Conservation (phyloP, 2,888 invertebrate genomes). For the Eudemis profundana region DNA sequence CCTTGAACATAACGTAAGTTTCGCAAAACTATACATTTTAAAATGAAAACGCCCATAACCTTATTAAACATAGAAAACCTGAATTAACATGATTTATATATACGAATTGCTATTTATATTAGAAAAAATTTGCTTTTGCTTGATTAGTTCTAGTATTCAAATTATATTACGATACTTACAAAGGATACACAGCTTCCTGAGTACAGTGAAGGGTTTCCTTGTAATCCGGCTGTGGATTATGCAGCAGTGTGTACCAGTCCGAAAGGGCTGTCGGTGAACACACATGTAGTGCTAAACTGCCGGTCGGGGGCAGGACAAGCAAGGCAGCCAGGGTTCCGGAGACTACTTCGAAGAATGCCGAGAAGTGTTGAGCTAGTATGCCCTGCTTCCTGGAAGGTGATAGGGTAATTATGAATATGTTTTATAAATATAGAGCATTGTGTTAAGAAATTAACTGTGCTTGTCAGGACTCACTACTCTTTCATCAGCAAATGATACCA, state of each 20-base stretch:
- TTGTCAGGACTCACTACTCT: too few relatives aligned
- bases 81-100: too few relatives aligned
- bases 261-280: slow-evolving; percentile 92
- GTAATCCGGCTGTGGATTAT: slow-evolving; percentile 97
- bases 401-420: not conserved
- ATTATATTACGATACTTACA: slow-evolving; percentile 88
- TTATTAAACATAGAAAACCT: too few relatives aligned
- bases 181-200: slow-evolving; percentile 98
- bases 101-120: too few relatives aligned
- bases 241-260: slow-evolving; percentile 98
- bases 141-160: too few relatives aligned
- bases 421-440: too few relatives aligned
- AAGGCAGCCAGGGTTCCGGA: slow-evolving; percentile 91
- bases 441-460: not conserved
- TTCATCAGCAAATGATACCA: too few relatives aligned
- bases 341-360: slow-evolving; percentile 93
- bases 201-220: slow-evolving; percentile 95
- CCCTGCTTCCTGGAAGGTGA: slow-evolving; percentile 88
- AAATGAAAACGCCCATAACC: too few relatives aligned
- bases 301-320: slow-evolving; percentile 92
- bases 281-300: slow-evolving; percentile 90
- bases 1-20: too few relatives aligned
- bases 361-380: slow-evolving; percentile 90
- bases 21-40: too few relatives aligned
- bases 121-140: too few relatives aligned